Evolutionary conservation across 2,113 vertebrate genomes (phyloP).

Genomic region (Megalops atlanticus): DNA sequence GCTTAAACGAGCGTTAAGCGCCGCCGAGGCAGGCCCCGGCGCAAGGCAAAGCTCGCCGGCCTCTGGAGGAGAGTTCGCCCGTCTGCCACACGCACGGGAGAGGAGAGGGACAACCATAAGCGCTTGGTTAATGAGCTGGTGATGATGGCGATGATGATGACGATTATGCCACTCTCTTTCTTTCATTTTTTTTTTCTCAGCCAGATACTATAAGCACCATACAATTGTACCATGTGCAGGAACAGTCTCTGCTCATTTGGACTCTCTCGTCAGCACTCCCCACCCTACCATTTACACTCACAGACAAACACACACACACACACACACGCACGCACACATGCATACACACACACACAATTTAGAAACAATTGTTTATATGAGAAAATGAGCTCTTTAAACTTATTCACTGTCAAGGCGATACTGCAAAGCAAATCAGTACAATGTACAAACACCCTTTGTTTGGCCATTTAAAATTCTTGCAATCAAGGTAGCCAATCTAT

Average conservation of each 20-base stretch:
- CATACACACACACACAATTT: not conserved
- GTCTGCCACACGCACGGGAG: not conserved
- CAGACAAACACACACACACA: not conserved
- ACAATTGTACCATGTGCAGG: not conserved
- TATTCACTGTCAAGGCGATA: not conserved
- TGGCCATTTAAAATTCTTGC: not conserved
- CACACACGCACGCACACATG: not conserved
- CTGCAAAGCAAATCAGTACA: not conserved
- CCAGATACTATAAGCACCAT: not conserved
- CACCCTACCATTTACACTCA: not conserved
- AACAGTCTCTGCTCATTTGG: not conserved
- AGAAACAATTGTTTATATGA: not conserved
- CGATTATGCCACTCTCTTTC: not conserved
- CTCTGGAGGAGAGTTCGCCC: not conserved
- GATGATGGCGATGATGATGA: not conserved
- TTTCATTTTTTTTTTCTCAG: not conserved
- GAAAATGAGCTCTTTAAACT: not conserved
- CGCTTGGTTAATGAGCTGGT: not conserved
- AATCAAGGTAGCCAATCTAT: not conserved
- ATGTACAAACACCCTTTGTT: not conserved
- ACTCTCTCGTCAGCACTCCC: not conserved
- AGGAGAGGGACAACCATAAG: not conserved
- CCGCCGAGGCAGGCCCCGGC: not conserved
- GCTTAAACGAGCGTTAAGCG: not conserved
- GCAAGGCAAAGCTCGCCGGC: not conserved